phyloP scores from a whole-genome alignment of 2,797 vertebrate species.

The Enteromius afrohamiltoni region DNA sequence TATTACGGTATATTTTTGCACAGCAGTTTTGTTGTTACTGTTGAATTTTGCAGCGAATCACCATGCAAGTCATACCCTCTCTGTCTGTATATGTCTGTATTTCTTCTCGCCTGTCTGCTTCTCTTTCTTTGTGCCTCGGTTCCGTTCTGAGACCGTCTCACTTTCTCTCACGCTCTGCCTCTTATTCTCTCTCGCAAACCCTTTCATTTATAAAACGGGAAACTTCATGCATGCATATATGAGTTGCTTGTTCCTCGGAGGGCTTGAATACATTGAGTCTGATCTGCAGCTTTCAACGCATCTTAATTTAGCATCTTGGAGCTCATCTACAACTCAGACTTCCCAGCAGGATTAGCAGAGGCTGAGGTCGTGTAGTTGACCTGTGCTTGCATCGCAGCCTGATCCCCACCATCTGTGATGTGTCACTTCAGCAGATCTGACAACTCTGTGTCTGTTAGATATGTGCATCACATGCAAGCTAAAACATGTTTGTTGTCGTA shows the following conservation, averaged over 20 bases:
- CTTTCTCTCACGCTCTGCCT: neutral
- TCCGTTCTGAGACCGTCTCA: neutral
- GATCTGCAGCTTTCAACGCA: constrained; percentile 7
- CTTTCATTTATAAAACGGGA: neutral
- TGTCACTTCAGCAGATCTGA: constrained; percentile 63
- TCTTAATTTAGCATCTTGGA: constrained; percentile 20
- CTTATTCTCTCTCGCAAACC: neutral
- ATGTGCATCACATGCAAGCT: neutral
- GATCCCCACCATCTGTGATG: constrained; percentile 76
- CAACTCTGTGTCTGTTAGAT: constrained; percentile 44
- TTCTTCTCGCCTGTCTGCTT: neutral
- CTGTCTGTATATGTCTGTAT: neutral
- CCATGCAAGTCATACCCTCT: neutral
- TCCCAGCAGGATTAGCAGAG: constrained; percentile 70
- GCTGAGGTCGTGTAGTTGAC: constrained; percentile 72
- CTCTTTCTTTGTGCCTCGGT: constrained; percentile 5
- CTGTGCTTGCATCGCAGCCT: constrained; percentile 69
- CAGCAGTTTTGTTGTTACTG: neutral
- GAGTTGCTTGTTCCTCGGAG: neutral
- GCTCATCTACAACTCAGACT: constrained; percentile 39
- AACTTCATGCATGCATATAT: neutral
- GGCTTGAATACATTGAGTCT: neutral
- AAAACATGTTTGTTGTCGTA: constrained; percentile 3
- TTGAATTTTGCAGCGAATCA: constrained; percentile 4
- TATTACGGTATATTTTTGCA: neutral